Conservation (phyloP, 2,888 invertebrate species). For the Archaeoteleia sp. region DNA sequence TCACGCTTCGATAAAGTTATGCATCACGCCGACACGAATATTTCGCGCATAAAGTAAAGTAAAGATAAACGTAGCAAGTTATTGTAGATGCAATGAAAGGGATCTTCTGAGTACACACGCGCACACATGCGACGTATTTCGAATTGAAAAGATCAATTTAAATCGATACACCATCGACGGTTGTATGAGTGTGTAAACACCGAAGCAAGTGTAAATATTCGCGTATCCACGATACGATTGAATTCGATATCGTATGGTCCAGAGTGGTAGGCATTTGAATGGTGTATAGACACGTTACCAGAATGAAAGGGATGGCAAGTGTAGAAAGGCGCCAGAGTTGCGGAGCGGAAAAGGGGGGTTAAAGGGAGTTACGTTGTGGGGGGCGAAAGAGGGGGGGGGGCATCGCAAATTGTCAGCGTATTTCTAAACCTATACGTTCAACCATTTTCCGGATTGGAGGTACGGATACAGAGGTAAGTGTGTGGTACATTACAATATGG, state of each 20-base stretch:
- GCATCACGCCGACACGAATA: too few relatives aligned
- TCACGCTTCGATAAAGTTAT: too few relatives aligned
- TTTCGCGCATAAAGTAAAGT: too few relatives aligned
- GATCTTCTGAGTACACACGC: too few relatives aligned
- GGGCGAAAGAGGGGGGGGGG: background rate
- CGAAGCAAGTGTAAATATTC: background rate
- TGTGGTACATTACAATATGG: background rate
- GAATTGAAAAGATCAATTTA: constrained; percentile 5
- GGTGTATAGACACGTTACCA: background rate
- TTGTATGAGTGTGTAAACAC: constrained; percentile 1
- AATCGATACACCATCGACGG: background rate
- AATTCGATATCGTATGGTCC: background rate
- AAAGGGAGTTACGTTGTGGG: background rate
- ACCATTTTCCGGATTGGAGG: constrained; percentile 2
- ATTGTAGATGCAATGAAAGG: too few relatives aligned
- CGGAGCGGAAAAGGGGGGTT: too few relatives aligned
- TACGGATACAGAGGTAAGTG: background rate
- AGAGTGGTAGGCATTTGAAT: background rate
- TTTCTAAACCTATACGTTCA: background rate
- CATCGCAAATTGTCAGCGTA: background rate
- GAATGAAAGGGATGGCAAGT: too few relatives aligned
- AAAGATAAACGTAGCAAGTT: too few relatives aligned
- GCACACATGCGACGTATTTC: background rate
- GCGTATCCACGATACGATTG: background rate
- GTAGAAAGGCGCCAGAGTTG: too few relatives aligned